These are phyloP conservation scores for Neoaliturus tenellus DNA, from an alignment of 2,888 invertebrate species.

Conservation along the genomic window DNA sequence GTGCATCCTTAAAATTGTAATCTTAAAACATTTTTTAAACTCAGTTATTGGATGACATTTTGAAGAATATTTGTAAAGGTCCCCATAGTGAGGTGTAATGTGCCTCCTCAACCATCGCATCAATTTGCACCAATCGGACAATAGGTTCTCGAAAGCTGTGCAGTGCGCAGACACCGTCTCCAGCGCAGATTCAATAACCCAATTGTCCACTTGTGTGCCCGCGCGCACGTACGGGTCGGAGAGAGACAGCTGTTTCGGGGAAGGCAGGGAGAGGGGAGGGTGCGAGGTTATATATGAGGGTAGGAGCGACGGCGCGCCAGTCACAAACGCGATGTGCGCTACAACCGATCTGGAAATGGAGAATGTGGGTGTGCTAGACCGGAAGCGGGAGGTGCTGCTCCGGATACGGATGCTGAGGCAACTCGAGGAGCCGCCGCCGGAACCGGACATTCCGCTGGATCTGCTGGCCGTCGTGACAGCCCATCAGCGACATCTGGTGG, in stretches of 20 bases:
- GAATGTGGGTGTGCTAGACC: background rate
- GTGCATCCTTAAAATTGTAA: too few species aligned
- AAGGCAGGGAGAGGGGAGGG: constrained; percentile 23
- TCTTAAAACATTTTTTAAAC: too few species aligned
- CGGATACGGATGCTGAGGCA: constrained; percentile 12
- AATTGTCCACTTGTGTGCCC: constrained; percentile 5
- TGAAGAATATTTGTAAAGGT: too few species aligned
- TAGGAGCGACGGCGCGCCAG: background rate
- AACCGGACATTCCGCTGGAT: constrained; percentile 69
- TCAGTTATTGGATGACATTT: too few species aligned
- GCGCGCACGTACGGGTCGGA: constrained; percentile 1
- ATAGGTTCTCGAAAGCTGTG: too few species aligned
- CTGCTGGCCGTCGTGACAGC: constrained; percentile 75
- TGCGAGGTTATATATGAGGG: constrained; percentile 38
- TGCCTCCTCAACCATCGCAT: too few species aligned
- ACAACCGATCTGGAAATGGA: constrained; percentile 29
- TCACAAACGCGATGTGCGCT: constrained; percentile 43
- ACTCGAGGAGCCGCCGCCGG: background rate
- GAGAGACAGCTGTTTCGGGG: background rate
- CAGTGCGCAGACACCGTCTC: background rate
- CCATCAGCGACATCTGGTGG: constrained; percentile 73
- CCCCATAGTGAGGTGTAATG: too few species aligned
- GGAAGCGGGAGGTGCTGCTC: background rate
- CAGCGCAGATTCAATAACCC: background rate
- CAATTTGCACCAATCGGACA: too few species aligned